Base-by-base conservation (phyloP, 2,888 invertebrate species). In the Antheraea assamensis region DNA sequence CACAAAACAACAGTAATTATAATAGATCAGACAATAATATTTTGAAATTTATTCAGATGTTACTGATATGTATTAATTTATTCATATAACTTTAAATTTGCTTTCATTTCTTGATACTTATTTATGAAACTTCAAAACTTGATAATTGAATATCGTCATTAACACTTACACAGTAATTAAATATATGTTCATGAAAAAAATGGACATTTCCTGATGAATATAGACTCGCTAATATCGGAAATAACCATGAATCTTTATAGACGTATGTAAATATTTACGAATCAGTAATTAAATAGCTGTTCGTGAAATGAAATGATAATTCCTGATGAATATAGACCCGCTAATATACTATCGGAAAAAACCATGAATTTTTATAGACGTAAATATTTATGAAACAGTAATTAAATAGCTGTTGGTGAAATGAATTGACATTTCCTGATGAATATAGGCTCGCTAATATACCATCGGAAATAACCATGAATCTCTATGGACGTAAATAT, bases 311-410 rank as follows among this genome's bases (percentile, higher is more conserved):
- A 5, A 66, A 47, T 49, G 49, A 72, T 71, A 75, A 77, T 75
- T 74, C 76, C 77, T 76, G 73, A 76, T 76, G 75, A 75, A 75
- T 73, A 7, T n/a, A 78, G 78, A 75, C 77, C 77, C 80, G 84
- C 84, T 79, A 83, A 89, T 89, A 83, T 87, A 84, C 82, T 76
- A 83, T 87, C 74, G 86, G 77, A 85, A 88, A 91, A 89, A 81
- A 86, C 82, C 84, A 78, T 85, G 78, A 76, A 79, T 58, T 24
- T 58, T 24, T 79, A 80, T 78, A 72, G 47, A 75, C 71, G 71
- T 74, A 72, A 70, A 74, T 61, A 73, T 70, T n/a, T n/a, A n/a
- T 10, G 7, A 4, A 35, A 35, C 7, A 42, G 42, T 42, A 7
- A 42, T 42, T 42, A 42, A 42, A 42, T 42, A 42, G 42, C 0